phyloP scores from a whole-genome alignment of 2,888 invertebrate genomes.

The Andrena marginata region DNA sequence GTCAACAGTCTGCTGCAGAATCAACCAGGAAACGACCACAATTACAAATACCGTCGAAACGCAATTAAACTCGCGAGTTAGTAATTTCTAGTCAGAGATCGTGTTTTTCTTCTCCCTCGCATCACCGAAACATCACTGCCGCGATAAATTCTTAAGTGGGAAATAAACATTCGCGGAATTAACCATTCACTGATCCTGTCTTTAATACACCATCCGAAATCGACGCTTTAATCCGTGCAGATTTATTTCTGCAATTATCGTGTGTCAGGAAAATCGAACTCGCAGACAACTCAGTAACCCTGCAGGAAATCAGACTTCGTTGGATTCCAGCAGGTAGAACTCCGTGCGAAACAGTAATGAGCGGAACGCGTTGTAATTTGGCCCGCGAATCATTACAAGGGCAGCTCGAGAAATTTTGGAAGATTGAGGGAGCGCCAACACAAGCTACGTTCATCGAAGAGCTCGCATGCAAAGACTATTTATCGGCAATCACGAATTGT shows the following conservation, averaged over 20 bases:
- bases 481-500: not conserved
- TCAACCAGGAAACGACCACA: not conserved
- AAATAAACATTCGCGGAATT: conserved; percentile 22
- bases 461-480: conserved; percentile 28
- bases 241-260: not conserved
- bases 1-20: too few relatives aligned
- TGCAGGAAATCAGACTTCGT: conserved; percentile 32
- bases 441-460: not conserved
- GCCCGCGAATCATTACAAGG: not conserved
- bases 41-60: not conserved
- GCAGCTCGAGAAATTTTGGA: conserved; percentile 29
- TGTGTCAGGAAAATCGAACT: conserved; percentile 21
- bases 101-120: not conserved
- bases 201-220: conserved; percentile 14
- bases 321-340: conserved; percentile 36
- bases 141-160: not conserved
- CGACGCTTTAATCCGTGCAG: conserved; percentile 21
- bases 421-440: conserved; percentile 11
- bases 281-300: not conserved
- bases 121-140: conserved; percentile 1
- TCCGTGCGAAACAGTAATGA: not conserved
- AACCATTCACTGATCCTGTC: conserved; percentile 31
- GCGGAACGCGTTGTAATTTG: not conserved
- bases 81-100: not conserved
- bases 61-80: not conserved